These are phyloP conservation scores for Lordiphosa stackelbergi DNA, from an alignment of 1,140 invertebrate genomes.

Conservation along the genomic window DNA sequence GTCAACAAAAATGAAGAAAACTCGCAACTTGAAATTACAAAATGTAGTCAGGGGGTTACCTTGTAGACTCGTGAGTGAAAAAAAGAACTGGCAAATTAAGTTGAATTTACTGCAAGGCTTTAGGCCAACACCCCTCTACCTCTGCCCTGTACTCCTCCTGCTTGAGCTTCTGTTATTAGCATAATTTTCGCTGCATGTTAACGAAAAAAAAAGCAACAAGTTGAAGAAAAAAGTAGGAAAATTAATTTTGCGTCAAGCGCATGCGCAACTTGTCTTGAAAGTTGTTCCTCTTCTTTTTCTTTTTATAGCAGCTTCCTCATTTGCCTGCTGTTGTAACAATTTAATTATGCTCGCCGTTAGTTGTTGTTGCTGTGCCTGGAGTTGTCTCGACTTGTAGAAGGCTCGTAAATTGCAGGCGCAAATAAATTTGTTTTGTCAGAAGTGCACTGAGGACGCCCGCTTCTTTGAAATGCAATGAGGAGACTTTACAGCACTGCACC, in stretches of 20 bases:
- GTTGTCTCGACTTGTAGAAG: slow-evolving; percentile 13
- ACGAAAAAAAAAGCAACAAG: slow-evolving; percentile 4
- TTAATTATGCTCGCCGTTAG: slow-evolving; percentile 69
- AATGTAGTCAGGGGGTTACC: slow-evolving; percentile 14
- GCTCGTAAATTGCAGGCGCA: slow-evolving; percentile 67
- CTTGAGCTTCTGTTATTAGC: slow-evolving; percentile 36
- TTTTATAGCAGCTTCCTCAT: slow-evolving; percentile 59
- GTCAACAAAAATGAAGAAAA: slow-evolving; percentile 2
- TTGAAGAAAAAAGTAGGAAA: slow-evolving; percentile 48
- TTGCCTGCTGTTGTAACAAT: slow-evolving; percentile 62
- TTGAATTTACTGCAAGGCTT: slow-evolving; percentile 25
- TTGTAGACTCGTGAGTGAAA: slow-evolving; percentile 3
- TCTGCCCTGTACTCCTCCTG: no score
- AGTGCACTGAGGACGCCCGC: slow-evolving; percentile 16
- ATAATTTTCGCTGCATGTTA: slow-evolving; percentile 49
- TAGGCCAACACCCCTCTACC: slow-evolving; percentile 1
- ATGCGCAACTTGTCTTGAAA: slow-evolving; percentile 60
- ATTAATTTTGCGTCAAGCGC: slow-evolving; percentile 65
- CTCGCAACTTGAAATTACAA: slow-evolving; percentile 24
- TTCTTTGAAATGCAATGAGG: no score
- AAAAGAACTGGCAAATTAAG: slow-evolving; percentile 46
- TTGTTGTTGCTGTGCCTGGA: slow-evolving; percentile 20
- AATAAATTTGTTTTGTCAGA: slow-evolving; percentile 72
- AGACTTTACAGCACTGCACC: no score
- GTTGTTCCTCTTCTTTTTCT: slow-evolving; percentile 24